A percentile compares a stretch with the other conserved stretches of the same genome.
Conservation (phyloP, 2,113 vertebrate genomes). For the Epinephelus fuscoguttatus region DNA sequence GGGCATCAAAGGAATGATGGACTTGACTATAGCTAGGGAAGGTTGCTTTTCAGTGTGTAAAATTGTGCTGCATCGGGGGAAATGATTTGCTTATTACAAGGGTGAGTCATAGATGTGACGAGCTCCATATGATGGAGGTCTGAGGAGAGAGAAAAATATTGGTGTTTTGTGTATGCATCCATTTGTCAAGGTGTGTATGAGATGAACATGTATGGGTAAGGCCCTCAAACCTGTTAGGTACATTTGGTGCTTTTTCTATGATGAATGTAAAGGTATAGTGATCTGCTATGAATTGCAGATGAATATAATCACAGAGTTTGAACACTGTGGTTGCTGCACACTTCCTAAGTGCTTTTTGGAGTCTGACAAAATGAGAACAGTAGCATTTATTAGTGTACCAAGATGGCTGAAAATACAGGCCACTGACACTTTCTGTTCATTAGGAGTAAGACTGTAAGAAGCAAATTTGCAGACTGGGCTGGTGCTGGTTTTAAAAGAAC, state of each 20-base stretch:
- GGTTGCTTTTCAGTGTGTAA: conserved; percentile 35
- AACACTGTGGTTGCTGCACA: not conserved
- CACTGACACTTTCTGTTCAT: not conserved
- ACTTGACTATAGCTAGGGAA: conserved; percentile 33
- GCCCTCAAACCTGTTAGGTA: not conserved
- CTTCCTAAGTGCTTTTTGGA: not conserved
- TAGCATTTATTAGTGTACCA: not conserved
- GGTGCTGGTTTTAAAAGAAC: not conserved
- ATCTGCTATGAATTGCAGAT: not conserved
- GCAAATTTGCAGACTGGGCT: not conserved
- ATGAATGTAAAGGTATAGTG: not conserved
- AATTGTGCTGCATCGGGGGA: conserved; percentile 37
- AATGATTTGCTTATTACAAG: conserved; percentile 37
- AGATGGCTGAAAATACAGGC: not conserved
- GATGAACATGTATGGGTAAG: not conserved
- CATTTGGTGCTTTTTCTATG: not conserved
- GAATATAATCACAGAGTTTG: not conserved
- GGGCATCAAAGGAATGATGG: conserved; percentile 45
- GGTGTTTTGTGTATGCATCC: not conserved
- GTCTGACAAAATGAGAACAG: not conserved
- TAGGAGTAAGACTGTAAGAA: not conserved
- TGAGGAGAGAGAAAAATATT: not conserved
- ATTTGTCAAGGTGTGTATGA: not conserved
- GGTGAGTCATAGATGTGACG: conserved; percentile 28
- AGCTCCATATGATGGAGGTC: not conserved